Evolutionary conservation across 1,140 invertebrate species (phyloP).

Genomic region (Ceratina australensis): DNA sequence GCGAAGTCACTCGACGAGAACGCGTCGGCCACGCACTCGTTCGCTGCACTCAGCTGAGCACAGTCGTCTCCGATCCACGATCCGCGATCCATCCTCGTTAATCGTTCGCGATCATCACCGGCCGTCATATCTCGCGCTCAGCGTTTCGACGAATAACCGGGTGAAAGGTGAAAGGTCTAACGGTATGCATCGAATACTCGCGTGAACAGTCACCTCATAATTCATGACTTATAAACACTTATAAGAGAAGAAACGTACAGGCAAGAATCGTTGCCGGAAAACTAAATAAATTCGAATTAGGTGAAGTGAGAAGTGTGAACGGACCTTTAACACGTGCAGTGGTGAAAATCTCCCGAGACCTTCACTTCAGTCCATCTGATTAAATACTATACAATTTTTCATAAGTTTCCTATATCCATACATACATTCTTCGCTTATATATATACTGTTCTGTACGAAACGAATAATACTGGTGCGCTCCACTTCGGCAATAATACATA

Average conservation of each 20-base stretch:
- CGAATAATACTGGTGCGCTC: neutral
- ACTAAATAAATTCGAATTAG: neutral
- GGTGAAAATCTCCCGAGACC: conserved; percentile 63
- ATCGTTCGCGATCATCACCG: neutral
- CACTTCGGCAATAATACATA: neutral
- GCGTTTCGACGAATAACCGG: neutral
- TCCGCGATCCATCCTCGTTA: neutral
- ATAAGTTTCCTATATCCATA: neutral
- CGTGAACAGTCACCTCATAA: neutral
- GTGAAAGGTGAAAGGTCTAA: conserved; percentile 24
- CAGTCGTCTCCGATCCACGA: conserved; percentile 50
- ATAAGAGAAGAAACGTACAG: too few relatives aligned
- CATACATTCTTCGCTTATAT: too few relatives aligned
- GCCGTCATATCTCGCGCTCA: neutral
- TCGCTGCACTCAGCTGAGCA: conserved; percentile 66
- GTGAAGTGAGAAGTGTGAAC: conserved; percentile 53
- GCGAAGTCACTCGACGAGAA: conserved; percentile 72
- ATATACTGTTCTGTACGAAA: too few relatives aligned
- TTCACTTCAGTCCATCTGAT: too few relatives aligned
- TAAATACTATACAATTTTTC: neutral
- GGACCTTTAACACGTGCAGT: conserved; percentile 50
- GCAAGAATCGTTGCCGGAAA: neutral
- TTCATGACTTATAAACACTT: too few relatives aligned
- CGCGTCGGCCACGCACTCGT: conserved; percentile 71
- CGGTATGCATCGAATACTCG: neutral